These are phyloP conservation scores for Clarias pachynema DNA, from an alignment of 2,797 vertebrate genomes.

Conservation along the genomic window DNA sequence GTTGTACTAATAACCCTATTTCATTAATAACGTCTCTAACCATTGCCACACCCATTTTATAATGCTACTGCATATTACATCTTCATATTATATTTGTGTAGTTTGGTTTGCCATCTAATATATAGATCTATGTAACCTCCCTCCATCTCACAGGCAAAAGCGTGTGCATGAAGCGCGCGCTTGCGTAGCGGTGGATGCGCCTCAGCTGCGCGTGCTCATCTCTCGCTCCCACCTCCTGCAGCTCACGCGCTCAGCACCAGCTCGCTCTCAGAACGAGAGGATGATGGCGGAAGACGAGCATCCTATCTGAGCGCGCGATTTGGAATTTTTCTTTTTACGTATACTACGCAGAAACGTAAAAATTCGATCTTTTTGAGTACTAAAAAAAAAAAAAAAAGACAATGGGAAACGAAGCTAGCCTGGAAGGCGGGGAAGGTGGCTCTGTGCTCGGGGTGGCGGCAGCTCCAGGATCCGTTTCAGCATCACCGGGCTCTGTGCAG, in stretches of 20 bases:
- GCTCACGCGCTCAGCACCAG: constrained; percentile 43
- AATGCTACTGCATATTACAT: too few relatives aligned
- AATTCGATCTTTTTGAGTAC: constrained; percentile 26
- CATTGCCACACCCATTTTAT: neutral
- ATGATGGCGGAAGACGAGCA: constrained; percentile 68
- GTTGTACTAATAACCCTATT: neutral
- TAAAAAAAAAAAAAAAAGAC: constrained; percentile 21
- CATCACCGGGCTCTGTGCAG: constrained; percentile 72
- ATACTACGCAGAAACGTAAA: constrained; percentile 22
- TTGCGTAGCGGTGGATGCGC: constrained; percentile 27
- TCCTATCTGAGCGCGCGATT: constrained; percentile 53
- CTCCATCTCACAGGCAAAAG: neutral
- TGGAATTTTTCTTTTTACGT: neutral
- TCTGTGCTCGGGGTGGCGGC: constrained; percentile 71
- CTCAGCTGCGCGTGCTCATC: constrained; percentile 43
- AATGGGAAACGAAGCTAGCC: constrained; percentile 84
- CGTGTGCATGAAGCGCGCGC: neutral
- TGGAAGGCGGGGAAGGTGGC: constrained; percentile 77
- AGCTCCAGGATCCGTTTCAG: constrained; percentile 64
- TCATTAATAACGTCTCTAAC: neutral
- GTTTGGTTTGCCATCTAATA: neutral
- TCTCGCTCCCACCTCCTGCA: constrained; percentile 26
- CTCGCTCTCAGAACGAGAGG: constrained; percentile 39
- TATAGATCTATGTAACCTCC: neutral
- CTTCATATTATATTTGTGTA: neutral